Conservation (phyloP, 2,797 vertebrate species). For the Steatocranus sp. region DNA sequence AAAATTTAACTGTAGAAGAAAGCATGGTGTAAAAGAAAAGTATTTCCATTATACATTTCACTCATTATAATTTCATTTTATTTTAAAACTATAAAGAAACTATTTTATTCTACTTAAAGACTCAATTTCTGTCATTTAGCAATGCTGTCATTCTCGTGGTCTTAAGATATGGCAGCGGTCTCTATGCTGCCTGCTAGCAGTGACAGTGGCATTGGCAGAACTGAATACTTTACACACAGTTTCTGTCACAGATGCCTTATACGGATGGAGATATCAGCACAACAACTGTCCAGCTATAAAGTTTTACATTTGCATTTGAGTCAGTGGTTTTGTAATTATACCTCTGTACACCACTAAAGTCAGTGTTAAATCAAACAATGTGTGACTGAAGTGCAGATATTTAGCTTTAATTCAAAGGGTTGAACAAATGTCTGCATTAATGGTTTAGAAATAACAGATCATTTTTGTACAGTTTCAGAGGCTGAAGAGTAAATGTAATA, state of each 20-base stretch:
- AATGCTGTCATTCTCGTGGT: background rate
- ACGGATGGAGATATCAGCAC: background rate
- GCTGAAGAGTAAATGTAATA: background rate
- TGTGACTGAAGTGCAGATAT: background rate
- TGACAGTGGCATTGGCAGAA: accelerated
- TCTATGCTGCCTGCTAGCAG: background rate
- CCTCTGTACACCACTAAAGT: background rate
- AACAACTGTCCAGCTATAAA: accelerated
- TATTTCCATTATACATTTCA: background rate
- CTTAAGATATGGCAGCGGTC: background rate
- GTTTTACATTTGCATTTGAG: background rate
- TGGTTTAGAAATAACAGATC: background rate
- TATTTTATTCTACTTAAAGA: background rate
- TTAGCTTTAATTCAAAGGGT: background rate
- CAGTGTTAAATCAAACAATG: background rate
- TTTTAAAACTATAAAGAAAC: background rate
- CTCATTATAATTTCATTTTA: background rate
- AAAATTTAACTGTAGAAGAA: background rate
- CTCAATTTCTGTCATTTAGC: background rate
- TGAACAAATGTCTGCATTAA: background rate
- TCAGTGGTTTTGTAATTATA: background rate
- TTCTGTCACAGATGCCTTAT: background rate
- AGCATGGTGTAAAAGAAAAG: background rate
- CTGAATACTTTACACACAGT: background rate
- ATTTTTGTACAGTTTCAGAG: background rate